Base-by-base conservation (phyloP, 2,113 vertebrate genomes). In the Tupaia chinensis region DNA sequence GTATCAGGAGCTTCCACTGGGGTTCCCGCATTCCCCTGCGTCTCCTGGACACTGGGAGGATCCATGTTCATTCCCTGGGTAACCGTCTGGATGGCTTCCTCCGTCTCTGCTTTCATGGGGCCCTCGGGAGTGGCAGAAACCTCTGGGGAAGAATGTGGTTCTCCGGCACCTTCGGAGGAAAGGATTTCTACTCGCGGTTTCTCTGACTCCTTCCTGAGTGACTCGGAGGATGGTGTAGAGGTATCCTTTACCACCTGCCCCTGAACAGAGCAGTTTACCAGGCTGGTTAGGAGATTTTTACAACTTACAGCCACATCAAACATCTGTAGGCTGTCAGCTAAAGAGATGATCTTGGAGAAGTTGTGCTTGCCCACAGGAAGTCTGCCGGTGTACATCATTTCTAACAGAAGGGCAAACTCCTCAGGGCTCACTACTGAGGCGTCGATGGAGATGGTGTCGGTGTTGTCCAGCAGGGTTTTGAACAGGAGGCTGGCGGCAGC, bases 301-400 rank as follows among this genome's bases (percentile, higher is more conserved):
- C 99, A 99, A 13, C 99, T 98, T 2, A 99, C 98, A 1, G 99
- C 99, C 94, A 99, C 98, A 12, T 99, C 99, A n/a, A 99, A 99
- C 99, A 99, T 99, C 98, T 99, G 99, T 76, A 99, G 98, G 97
- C 98, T 99, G 97, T 99, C 99, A 1, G 99, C 99, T 3, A 99
- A 96, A 0, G 99, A 98, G 44, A 99, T 98, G 44, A 99, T 97
- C 87, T 99, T 98, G 72, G 98, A 98, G 88, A 99, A 98, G 96
- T 99, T 99, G 98, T 99, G 99, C 91, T 99, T 99, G 74, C 99
- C 99, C 10, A 98, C 90, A 0, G 99, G 99, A 22, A 99, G 98
- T 80, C 98, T 99, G 56, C 99, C 99, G 0, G 98, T 99, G 95
- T 99, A 99, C 95, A 99, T 97, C 98, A 99, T 99, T 94, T 99